A percentile compares a stretch with the other conserved stretches of the same genome.
phyloP scores from a whole-genome alignment of 2,888 invertebrate genomes.

The Drosophila acutilabella region DNA sequence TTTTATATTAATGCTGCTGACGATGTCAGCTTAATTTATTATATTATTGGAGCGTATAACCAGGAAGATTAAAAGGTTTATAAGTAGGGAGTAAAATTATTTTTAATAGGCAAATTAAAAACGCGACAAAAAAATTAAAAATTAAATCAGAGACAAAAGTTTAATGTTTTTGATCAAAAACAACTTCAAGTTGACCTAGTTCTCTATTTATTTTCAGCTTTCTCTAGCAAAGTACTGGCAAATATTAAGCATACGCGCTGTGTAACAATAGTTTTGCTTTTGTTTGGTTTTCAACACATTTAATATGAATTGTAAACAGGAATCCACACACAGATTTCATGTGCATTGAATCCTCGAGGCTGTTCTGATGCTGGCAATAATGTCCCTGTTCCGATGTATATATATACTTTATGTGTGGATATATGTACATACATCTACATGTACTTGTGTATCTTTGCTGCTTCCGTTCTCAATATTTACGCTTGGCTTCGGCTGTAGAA shows the following conservation, averaged over 20 bases:
- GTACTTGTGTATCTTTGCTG: conserved; percentile 47
- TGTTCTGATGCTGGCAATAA: conserved; percentile 36
- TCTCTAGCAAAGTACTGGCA: neutral
- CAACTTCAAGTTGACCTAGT: neutral
- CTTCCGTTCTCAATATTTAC: conserved; percentile 70
- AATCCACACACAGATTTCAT: conserved; percentile 2
- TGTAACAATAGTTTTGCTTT: conserved; percentile 7
- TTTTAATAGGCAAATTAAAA: too few relatives aligned
- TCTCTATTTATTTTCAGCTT: neutral
- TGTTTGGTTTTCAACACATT: conserved; percentile 14
- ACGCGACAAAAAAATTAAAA: too few relatives aligned
- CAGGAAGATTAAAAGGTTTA: too few relatives aligned
- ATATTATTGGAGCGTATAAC: too few relatives aligned
- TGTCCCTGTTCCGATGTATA: conserved; percentile 35
- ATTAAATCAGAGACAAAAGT: too few relatives aligned
- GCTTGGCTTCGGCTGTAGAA: conserved; percentile 69
- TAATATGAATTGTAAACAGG: conserved; percentile 14
- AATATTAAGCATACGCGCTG: conserved; percentile 17
- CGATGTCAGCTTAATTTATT: too few relatives aligned
- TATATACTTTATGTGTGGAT: conserved; percentile 14
- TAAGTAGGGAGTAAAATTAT: too few relatives aligned
- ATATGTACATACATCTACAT: neutral
- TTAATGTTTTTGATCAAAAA: neutral
- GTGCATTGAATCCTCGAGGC: conserved; percentile 1
- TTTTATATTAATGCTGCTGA: too few relatives aligned